A percentile compares a stretch with the other conserved stretches of the same genome.
These are phyloP conservation scores for Cassiopea andromeda DNA, from an alignment of 30 jellyfish, hydroid and myxozoan genomes.

Conservation along the genomic window DNA sequence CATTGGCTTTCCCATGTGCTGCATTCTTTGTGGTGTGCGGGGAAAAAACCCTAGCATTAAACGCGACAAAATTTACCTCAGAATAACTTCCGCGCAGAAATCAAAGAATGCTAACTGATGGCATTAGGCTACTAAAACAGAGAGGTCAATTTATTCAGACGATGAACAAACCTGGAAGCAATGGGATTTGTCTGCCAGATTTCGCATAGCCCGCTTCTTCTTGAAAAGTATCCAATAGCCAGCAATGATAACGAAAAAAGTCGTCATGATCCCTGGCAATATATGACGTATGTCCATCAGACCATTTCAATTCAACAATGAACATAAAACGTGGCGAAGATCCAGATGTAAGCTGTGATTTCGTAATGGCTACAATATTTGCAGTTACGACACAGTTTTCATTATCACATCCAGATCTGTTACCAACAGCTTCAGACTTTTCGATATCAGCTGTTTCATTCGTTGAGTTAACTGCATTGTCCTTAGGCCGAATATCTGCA, in stretches of 20 bases:
- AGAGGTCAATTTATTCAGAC: background rate
- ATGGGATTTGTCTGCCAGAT: constrained; percentile 44
- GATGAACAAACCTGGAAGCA: constrained; percentile 64
- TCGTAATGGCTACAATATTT: constrained; percentile 32
- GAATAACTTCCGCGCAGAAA: no score
- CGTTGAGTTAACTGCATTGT: background rate
- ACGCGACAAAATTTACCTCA: no score
- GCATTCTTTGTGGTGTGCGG: no score
- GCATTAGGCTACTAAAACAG: background rate
- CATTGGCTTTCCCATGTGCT: no score
- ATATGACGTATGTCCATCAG: constrained; percentile 24
- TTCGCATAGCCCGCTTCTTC: constrained; percentile 56
- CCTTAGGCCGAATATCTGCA: background rate
- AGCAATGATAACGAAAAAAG: constrained; percentile 71
- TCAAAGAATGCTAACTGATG: background rate
- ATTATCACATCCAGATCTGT: background rate
- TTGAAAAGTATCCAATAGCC: constrained; percentile 68
- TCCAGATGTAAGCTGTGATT: constrained; percentile 40
- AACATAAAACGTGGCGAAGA: constrained; percentile 68
- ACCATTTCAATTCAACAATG: constrained; percentile 55
- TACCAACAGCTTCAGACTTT: background rate
- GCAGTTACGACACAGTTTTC: background rate
- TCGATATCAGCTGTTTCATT: background rate
- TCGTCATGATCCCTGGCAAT: constrained; percentile 71
- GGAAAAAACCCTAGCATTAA: no score